A percentile compares a stretch with the other conserved stretches of the same genome.
Evolutionary conservation across 2,888 invertebrate species (phyloP).

Genomic region (Blastobasis lacticolella): DNA sequence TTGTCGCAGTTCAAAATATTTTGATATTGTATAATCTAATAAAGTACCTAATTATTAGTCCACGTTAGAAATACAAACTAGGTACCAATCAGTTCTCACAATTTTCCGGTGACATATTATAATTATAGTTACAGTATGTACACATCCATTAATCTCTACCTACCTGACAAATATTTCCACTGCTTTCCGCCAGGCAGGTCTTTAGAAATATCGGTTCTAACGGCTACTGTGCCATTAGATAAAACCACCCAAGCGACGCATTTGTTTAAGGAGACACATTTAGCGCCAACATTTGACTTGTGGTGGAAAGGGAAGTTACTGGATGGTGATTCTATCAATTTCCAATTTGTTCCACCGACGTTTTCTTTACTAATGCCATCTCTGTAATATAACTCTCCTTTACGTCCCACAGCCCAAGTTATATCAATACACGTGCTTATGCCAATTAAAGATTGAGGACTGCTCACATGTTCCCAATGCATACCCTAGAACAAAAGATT

Average conservation of each 20-base stretch:
- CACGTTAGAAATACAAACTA: too few species aligned
- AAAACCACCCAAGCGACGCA: constrained; percentile 88
- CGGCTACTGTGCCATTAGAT: constrained; percentile 80
- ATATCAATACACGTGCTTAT: constrained; percentile 81
- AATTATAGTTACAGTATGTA: too few species aligned
- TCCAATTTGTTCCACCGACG: constrained; percentile 82
- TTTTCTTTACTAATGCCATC: constrained; percentile 81
- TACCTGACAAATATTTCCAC: constrained; percentile 81
- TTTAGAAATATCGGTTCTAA: constrained; percentile 83
- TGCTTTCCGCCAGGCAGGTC: constrained; percentile 88
- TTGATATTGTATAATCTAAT: too few species aligned
- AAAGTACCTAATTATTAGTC: too few species aligned
- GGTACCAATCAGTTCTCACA: too few species aligned
- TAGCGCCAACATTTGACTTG: constrained; percentile 67
- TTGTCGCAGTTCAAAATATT: too few species aligned
- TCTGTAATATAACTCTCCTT: constrained; percentile 89
- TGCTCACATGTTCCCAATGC: constrained; percentile 86
- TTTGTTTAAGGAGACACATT: constrained; percentile 82
- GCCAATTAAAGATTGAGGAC: constrained; percentile 85
- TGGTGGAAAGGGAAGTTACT: constrained; percentile 38
- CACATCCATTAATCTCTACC: not conserved
- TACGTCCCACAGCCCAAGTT: constrained; percentile 91
- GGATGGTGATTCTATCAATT: constrained; percentile 80
- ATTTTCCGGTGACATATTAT: too few species aligned
- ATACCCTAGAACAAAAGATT: constrained; percentile 68